Evolutionary conservation across 2,888 invertebrate genomes (phyloP).

Genomic region (Timema podura): DNA sequence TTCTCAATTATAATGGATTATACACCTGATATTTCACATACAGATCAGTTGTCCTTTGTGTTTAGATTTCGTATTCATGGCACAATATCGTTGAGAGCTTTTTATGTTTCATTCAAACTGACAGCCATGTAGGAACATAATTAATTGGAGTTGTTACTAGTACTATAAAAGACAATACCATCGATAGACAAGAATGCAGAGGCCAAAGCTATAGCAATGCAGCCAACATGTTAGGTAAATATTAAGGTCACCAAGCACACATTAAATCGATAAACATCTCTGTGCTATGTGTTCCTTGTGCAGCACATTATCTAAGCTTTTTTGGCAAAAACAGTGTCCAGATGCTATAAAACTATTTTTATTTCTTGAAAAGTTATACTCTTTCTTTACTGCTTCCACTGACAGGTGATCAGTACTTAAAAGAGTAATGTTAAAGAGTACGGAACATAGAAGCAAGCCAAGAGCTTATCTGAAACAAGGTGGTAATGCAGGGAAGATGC

Average conservation of each 20-base stretch:
- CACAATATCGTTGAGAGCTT: too few relatives aligned
- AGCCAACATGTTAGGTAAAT: neutral
- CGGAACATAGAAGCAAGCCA: neutral
- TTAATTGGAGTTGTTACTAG: neutral
- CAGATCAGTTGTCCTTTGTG: constrained; percentile 1
- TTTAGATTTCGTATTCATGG: neutral
- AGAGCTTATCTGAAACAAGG: constrained; percentile 9
- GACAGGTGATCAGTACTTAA: neutral
- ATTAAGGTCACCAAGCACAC: neutral
- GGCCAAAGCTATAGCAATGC: constrained; percentile 1
- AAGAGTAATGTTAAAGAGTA: neutral
- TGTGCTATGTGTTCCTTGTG: neutral
- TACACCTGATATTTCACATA: constrained; percentile 7
- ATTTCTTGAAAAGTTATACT: neutral
- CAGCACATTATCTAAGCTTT: neutral
- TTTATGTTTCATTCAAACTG: too few relatives aligned
- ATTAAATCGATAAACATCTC: neutral
- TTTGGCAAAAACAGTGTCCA: neutral
- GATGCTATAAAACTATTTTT: neutral
- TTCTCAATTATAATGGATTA: neutral
- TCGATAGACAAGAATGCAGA: neutral
- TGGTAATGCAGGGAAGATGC: neutral
- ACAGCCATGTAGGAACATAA: too few relatives aligned
- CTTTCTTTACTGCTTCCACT: neutral
- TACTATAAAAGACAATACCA: neutral